Base-by-base conservation (phyloP, 2,797 vertebrate species). In the Taenioides sp. region DNA sequence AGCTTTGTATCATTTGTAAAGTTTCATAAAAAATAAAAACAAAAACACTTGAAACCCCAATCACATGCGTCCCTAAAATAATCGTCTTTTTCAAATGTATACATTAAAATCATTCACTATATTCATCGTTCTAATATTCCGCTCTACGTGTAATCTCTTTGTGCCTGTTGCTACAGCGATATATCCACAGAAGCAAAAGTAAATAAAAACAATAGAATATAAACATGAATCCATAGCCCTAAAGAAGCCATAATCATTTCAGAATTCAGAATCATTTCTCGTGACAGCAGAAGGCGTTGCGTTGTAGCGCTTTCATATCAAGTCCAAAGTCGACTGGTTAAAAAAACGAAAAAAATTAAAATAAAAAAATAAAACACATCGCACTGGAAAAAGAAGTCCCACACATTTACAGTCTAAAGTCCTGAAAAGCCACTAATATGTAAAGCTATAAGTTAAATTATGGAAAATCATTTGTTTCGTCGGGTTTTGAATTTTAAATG, bases 241-340 rank as follows among this genome's bases (percentile, higher is more conserved):
- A 82, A 58, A 82, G 84, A 89, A 84, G 80, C 80, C 74, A 80
- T 70, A n/a, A n/a, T n/a, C n/a, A n/a, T 80, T 84, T 87, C 84
- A 86, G 85, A 83, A 87, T 90, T 88, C 78, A 52, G 31, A 20
- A 66, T 50, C 27, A 27, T 80, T 72, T 72, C 65, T 93, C 90
- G 91, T 93, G 90, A 92, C 91, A 93, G 92, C 92, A 93, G 90
- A 93, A 94, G 91, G 93, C 92, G 93, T 93, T 88, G 79, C 78
- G 82, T 90, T 84, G 81, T 84, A 43, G 77, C 59, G 63, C 80
- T 75, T 70, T 82, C 68, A 76, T 74, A 72, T 47, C 14, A 47
- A 20, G 74, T 86, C 82, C 83, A 87, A 76, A 76, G 71, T 85
- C 79, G 65, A 80, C 74, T 71, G 71, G 72, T 69, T 27, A 20